Percentiles rank a stretch among this genome's conserved stretches.
Conservation (phyloP, 2,888 invertebrate genomes). For the Pherbina coryleti region DNA sequence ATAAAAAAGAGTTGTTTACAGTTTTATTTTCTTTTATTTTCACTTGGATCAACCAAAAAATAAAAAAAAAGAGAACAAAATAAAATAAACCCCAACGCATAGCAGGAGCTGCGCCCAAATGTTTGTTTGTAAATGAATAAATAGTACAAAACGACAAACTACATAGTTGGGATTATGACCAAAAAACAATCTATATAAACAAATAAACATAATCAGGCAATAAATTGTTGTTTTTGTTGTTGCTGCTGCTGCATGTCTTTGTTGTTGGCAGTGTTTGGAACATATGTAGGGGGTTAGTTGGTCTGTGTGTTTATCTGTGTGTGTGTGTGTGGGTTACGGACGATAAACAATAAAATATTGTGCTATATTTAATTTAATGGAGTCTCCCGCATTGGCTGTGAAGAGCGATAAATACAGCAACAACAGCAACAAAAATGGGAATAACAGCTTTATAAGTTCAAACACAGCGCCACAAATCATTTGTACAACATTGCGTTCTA, state of each 20-base stretch:
- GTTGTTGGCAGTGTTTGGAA: not conserved
- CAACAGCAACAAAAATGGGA: not conserved
- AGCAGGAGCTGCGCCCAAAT: not conserved
- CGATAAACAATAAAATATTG: conserved; percentile 35
- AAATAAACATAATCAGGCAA: conserved; percentile 28
- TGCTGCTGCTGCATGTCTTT: not conserved
- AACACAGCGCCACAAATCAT: conserved; percentile 18
- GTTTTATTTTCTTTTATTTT: not conserved
- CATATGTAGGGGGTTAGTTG: not conserved
- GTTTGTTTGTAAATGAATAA: not conserved
- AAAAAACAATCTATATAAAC: conserved; percentile 4
- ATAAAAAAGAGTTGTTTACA: not conserved
- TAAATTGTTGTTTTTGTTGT: conserved; percentile 18
- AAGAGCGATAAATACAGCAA: conserved; percentile 2
- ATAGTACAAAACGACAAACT: not conserved
- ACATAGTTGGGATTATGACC: not conserved
- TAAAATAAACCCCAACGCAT: not conserved
- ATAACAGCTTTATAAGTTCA: not conserved
- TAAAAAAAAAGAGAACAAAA: not conserved
- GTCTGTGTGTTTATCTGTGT: not conserved
- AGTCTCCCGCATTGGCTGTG: conserved; percentile 20
- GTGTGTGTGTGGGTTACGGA: conserved; percentile 14
- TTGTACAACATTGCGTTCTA: not conserved
- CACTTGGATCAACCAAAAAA: not conserved
- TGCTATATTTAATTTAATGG: conserved; percentile 35